These are phyloP conservation scores for Progne subis DNA, from an alignment of 2,113 vertebrate genomes.

Conservation along the genomic window DNA sequence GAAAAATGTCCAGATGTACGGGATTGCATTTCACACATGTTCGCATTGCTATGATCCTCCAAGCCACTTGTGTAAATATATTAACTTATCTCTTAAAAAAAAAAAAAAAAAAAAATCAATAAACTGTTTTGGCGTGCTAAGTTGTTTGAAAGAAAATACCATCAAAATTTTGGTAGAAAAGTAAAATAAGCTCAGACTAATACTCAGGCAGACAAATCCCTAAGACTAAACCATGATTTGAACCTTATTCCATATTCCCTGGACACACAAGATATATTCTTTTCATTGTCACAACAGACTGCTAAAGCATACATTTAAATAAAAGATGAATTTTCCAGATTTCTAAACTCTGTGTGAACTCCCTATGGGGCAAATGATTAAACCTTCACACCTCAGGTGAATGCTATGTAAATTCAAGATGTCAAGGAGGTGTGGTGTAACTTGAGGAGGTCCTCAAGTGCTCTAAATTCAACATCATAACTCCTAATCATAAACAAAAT, in stretches of 20 bases:
- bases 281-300: not conserved
- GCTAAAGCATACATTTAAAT: not conserved
- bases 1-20: not conserved
- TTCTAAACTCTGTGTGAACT: not conserved
- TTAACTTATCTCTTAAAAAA: not conserved
- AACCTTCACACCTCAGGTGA: not conserved
- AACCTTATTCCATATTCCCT: not conserved
- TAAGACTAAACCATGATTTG: not conserved
- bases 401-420: not conserved
- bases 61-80: not conserved
- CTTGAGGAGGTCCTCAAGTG: not conserved
- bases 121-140: not conserved
- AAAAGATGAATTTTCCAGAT: constrained; percentile 8
- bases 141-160: not conserved
- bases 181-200: not conserved
- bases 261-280: not conserved
- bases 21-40: not conserved
- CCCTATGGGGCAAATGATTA: not conserved
- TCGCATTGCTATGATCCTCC: not conserved
- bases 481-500: not conserved
- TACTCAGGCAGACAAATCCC: not conserved
- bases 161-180: not conserved
- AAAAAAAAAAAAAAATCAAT: not conserved
- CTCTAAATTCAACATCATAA: not conserved
- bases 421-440: not conserved